These are phyloP conservation scores for Limanda limanda DNA, from an alignment of 2,113 vertebrate species.

Conservation along the genomic window DNA sequence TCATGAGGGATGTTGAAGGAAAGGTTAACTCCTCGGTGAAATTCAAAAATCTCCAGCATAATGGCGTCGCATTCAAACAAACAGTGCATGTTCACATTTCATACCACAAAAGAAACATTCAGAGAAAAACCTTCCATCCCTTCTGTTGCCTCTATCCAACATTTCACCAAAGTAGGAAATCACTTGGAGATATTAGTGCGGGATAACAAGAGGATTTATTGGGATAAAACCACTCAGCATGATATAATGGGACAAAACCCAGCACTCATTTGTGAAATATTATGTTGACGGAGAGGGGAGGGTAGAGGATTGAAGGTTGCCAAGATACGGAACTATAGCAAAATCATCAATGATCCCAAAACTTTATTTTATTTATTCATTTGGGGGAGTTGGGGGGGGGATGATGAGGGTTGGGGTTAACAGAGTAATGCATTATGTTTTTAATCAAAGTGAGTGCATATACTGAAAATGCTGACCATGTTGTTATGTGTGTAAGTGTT, in stretches of 20 bases:
- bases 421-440: constrained; percentile 69
- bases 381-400: constrained; percentile 13
- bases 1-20: constrained; percentile 35
- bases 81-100: constrained; percentile 40
- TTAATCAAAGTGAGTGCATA: constrained; percentile 77
- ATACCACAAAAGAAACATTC: constrained; percentile 35
- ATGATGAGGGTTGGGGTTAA: constrained; percentile 39
- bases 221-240: constrained; percentile 68
- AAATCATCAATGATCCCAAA: constrained; percentile 63
- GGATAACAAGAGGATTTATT: constrained; percentile 76
- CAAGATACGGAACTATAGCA: constrained; percentile 45
- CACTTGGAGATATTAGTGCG: constrained; percentile 68
- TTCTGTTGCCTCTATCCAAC: constrained; percentile 22
- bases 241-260: constrained; percentile 61
- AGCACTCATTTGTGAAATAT: constrained; percentile 58
- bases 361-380: constrained; percentile 59
- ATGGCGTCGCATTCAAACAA: constrained; percentile 35
- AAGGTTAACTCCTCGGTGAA: constrained; percentile 34
- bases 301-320: constrained; percentile 27
- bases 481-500: constrained; percentile 1
- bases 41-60: constrained; percentile 45
- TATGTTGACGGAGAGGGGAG: constrained; percentile 2
- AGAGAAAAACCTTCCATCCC: constrained; percentile 19
- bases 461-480: constrained; percentile 70
- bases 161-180: constrained; percentile 61